Conservation (phyloP, 2,888 invertebrate genomes). For the Agrotis ipsilon region DNA sequence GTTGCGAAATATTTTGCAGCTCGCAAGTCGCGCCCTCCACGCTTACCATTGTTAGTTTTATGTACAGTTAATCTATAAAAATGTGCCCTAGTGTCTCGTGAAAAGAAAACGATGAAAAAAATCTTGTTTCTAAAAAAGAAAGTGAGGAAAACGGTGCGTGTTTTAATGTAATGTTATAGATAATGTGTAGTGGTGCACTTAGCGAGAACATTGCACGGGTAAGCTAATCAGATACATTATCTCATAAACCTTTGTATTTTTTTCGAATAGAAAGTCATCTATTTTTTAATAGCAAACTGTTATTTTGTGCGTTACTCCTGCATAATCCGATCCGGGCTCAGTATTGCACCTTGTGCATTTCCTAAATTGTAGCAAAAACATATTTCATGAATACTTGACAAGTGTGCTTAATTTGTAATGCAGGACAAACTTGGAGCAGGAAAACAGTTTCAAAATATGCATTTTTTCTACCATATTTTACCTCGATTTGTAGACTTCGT, state of each 20-base stretch:
- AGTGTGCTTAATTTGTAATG: constrained; percentile 25
- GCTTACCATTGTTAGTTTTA: constrained; percentile 57
- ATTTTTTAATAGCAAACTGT: constrained; percentile 35
- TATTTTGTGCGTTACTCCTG: constrained; percentile 23
- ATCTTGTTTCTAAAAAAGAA: constrained; percentile 81
- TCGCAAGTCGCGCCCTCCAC: constrained; percentile 70
- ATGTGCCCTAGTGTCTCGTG: constrained; percentile 58
- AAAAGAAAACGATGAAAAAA: constrained; percentile 75
- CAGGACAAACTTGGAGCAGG: constrained; percentile 52
- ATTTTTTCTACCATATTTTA: constrained; percentile 46
- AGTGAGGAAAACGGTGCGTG: constrained; percentile 84
- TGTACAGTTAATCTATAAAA: constrained; percentile 41
- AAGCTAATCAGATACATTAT: constrained; percentile 69
- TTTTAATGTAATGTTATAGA: constrained; percentile 68
- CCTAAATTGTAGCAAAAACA: constrained; percentile 24
- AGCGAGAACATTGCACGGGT: constrained; percentile 73
- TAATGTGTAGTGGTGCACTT: constrained; percentile 76
- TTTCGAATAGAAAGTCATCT: constrained; percentile 35
- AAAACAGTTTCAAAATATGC: constrained; percentile 57
- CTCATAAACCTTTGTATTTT: constrained; percentile 47
- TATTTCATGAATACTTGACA: constrained; percentile 18
- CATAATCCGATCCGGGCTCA: constrained; percentile 9
- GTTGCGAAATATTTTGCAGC: constrained; percentile 83
- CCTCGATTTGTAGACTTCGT: constrained; percentile 35
- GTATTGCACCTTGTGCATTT: constrained; percentile 20